These are phyloP conservation scores for Scaptomyza polygonia DNA, from an alignment of 2,888 invertebrate genomes.

Conservation along the genomic window DNA sequence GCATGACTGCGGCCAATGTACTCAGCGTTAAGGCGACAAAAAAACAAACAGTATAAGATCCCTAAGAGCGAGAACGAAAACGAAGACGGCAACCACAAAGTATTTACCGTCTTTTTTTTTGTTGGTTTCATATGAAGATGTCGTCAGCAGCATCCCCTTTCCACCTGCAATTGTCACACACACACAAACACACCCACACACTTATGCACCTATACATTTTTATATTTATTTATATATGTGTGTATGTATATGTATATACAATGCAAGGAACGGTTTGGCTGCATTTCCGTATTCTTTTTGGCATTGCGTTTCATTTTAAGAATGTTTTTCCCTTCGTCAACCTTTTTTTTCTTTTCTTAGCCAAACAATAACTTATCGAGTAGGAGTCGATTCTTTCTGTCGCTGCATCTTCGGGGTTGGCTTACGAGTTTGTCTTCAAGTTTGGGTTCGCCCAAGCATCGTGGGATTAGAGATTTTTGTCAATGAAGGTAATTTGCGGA, in stretches of 20 bases:
- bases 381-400: conserved; percentile 29
- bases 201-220: conserved; percentile 5
- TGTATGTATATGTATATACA: conserved; percentile 7
- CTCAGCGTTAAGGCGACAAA: conserved; percentile 74
- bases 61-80: conserved; percentile 15
- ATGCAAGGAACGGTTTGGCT: conserved; percentile 23
- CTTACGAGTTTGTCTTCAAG: conserved; percentile 54
- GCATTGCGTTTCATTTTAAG: conserved; percentile 47
- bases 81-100: conserved; percentile 55
- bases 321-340: conserved; percentile 45
- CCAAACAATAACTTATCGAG: conserved; percentile 57
- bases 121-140: conserved; percentile 43
- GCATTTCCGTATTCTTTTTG: conserved; percentile 58
- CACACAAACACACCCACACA: too few species aligned
- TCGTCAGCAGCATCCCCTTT: conserved; percentile 34
- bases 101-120: conserved; percentile 60
- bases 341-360: conserved; percentile 1
- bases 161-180: conserved; percentile 54
- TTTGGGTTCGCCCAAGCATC: conserved; percentile 54
- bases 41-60: conserved; percentile 4
- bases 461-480: conserved; percentile 84
- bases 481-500: conserved; percentile 84
- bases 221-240: conserved; percentile 14
- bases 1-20: conserved; percentile 58
- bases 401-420: conserved; percentile 18